A percentile compares a stretch with the other conserved stretches of the same genome.
phyloP scores from a whole-genome alignment of 30 jellyfish, hydroid and myxozoan genomes.

The Hydractinia echinata region DNA sequence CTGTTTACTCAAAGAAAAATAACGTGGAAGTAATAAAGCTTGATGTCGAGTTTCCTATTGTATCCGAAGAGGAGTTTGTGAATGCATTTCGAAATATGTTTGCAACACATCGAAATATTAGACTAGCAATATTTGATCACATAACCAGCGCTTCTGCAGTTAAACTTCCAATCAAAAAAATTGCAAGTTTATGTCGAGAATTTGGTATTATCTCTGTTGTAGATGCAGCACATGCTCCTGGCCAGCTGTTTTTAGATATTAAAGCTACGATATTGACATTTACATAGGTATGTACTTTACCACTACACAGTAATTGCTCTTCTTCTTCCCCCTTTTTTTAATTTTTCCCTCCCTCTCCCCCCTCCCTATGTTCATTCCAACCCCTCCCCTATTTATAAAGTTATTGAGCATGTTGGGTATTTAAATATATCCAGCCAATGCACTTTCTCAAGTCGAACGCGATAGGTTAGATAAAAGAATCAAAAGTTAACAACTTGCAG shows the following conservation, averaged over 20 bases:
- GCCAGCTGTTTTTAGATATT: slow-evolving; percentile 76
- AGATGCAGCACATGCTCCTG: slow-evolving; percentile 99
- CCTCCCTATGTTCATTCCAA: too few relatives aligned
- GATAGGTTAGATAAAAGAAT: too few relatives aligned
- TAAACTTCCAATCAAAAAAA: slow-evolving; percentile 66
- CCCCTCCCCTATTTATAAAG: too few relatives aligned
- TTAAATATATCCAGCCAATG: too few relatives aligned
- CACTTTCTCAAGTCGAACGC: too few relatives aligned
- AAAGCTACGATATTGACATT: slow-evolving; percentile 74
- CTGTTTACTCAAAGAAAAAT: slow-evolving; percentile 39
- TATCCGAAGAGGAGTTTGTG: slow-evolving; percentile 48
- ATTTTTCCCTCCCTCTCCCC: too few relatives aligned
- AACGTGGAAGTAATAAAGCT: slow-evolving; percentile 47
- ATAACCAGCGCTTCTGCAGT: slow-evolving; percentile 82
- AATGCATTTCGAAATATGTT: slow-evolving; percentile 36
- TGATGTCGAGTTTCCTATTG: slow-evolving; percentile 70
- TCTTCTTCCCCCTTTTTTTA: not conserved
- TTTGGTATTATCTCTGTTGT: slow-evolving; percentile 58
- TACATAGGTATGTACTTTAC: slow-evolving; percentile 59
- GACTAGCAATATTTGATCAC: slow-evolving; percentile 85
- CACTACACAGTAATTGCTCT: not conserved
- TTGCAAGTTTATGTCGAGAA: slow-evolving; percentile 63
- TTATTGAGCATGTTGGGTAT: too few relatives aligned
- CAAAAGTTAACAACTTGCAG: too few relatives aligned
- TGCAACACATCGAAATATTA: slow-evolving; percentile 41